Evolutionary conservation across 64 coral and sea anemone species (phyloP), one percentile per base, ranked within the genome.

Genomic region (Anthopleura sola): DNA sequence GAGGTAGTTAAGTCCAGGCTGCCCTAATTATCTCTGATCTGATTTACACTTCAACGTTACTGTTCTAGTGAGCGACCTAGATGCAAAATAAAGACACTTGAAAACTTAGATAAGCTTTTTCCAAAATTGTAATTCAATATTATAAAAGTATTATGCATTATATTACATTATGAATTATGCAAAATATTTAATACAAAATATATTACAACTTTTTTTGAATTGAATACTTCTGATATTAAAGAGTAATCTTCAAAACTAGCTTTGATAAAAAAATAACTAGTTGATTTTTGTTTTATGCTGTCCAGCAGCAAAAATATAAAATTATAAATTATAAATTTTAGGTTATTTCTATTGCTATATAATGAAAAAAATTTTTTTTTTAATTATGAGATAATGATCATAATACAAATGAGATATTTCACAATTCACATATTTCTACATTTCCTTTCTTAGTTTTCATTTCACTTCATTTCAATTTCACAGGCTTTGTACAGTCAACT

Each of bases 11-110:
- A 62, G 58, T 62, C 58, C 58, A 24, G 58, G 58, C 24, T 62
- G 66, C 14, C 66, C 31, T 71, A 71, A 71, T 71, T 32, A 32
- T 32, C 28, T 12, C 66, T 71, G 66, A 71, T 71, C n/a, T 71
- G 66, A 71, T 15, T 71, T 71, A 71, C 29, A 71, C 66, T 71
- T 71, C 66, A 32, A 71, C n/a, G n/a, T n/a, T n/a, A n/a, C 66
- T 71, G 66, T 34, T n/a, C 66, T 71, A 71, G n/a, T 29, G 2
- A 71, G n/a, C 15, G 66, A 71, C 66, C 66, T 71, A 71, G 66
- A 16, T 71, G 28, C 34, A 71, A 71, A 34, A 71, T 28, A 71
- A 71, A 71, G 66, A 71, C 29, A 71, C 66, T 71, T 71, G 66
- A 71, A n/a, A 71, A 34, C 31, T 36, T 36, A 71, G 66, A 71